phyloP scores from a whole-genome alignment of 2,888 invertebrate species.

The Eueremaeus valkanovi region DNA sequence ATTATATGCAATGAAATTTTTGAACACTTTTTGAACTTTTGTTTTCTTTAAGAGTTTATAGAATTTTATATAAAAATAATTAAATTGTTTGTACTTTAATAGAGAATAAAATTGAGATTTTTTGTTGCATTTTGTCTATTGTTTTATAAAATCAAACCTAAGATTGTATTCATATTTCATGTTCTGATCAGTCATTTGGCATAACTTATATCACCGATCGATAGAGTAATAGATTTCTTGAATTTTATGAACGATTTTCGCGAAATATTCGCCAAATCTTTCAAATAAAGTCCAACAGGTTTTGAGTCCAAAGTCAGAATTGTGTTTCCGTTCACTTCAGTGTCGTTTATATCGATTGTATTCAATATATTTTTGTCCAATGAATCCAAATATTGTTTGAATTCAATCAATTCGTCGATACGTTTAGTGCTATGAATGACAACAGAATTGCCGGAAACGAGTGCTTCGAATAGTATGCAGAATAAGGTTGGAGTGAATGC shows the following conservation, averaged over 20 bases:
- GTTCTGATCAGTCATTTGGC: neutral
- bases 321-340: neutral
- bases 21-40: neutral
- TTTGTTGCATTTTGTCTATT: too few species aligned
- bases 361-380: neutral
- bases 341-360: neutral
- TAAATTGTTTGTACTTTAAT: neutral
- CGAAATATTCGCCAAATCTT: neutral
- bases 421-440: neutral
- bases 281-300: conserved; percentile 11
- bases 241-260: neutral
- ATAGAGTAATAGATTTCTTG: conserved; percentile 11
- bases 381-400: conserved; percentile 3
- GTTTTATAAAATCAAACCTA: too few species aligned
- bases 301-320: neutral
- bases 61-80: neutral
- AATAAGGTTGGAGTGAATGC: neutral
- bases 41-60: neutral
- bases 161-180: neutral
- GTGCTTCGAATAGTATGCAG: neutral
- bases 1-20: too few species aligned
- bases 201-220: conserved; percentile 22
- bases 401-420: neutral
- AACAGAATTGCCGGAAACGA: conserved; percentile 3
- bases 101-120: neutral